phyloP scores from a whole-genome alignment of 1,140 invertebrate species.

The Microplitis demolitor region DNA sequence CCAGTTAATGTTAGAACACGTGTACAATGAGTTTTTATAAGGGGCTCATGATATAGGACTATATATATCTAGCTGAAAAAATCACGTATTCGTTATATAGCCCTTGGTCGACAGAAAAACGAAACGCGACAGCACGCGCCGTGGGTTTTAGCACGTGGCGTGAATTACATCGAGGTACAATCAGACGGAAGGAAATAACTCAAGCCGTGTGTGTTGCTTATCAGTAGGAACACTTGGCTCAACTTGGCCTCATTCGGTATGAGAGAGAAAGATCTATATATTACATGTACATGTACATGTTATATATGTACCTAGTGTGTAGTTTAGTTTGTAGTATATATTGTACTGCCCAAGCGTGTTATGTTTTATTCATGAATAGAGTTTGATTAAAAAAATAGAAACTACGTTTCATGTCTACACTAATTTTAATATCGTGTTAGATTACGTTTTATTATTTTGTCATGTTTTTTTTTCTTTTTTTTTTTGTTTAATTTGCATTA shows the following conservation, averaged over 20 bases:
- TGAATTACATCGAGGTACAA: constrained; percentile 3
- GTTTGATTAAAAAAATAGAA: not conserved
- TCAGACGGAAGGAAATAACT: constrained; percentile 28
- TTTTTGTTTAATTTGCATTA: too few relatives aligned
- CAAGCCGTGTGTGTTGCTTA: constrained; percentile 9
- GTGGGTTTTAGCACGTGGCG: constrained; percentile 12
- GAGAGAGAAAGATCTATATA: not conserved
- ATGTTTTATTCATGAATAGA: not conserved
- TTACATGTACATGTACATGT: too few relatives aligned
- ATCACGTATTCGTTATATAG: not conserved
- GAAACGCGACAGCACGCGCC: constrained; percentile 13
- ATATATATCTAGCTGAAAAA: not conserved
- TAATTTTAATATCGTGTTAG: too few relatives aligned
- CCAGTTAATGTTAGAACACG: not conserved
- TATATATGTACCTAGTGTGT: too few relatives aligned
- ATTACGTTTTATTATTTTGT: too few relatives aligned
- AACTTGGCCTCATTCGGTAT: not conserved
- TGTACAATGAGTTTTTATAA: not conserved
- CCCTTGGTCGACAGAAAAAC: not conserved
- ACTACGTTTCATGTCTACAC: not conserved
- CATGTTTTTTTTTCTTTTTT: too few relatives aligned
- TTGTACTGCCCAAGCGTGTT: not conserved
- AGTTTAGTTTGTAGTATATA: too few relatives aligned
- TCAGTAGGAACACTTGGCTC: not conserved
- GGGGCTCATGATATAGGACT: not conserved